These are phyloP conservation scores for Ethmia dodecea DNA, from an alignment of 2,888 invertebrate species.

Conservation along the genomic window DNA sequence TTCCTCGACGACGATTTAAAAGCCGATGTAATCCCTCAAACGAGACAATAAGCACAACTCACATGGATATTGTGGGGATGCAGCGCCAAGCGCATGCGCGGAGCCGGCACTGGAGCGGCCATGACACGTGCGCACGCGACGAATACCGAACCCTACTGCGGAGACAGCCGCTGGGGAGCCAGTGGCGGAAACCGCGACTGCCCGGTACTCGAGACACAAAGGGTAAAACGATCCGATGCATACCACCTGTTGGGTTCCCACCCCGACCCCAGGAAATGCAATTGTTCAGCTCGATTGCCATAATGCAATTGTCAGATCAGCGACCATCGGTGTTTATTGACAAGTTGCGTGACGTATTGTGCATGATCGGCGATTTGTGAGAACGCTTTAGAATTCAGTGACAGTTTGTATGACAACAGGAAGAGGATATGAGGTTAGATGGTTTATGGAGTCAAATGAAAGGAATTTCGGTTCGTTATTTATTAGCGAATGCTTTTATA, in stretches of 20 bases:
- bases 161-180: constrained; percentile 4
- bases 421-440: constrained; percentile 13
- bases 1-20: too few species aligned
- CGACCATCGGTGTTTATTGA: constrained; percentile 20
- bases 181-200: constrained; percentile 8
- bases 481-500: too few species aligned
- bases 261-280: constrained; percentile 1
- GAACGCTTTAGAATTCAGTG: neutral
- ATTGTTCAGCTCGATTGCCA: too few species aligned
- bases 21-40: too few species aligned
- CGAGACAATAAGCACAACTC: too few species aligned
- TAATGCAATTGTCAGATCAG: constrained; percentile 19
- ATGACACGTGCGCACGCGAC: constrained; percentile 41
- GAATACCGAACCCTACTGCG: constrained; percentile 30
- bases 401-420: constrained; percentile 7
- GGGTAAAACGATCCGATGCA: constrained; percentile 32
- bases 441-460: too few species aligned
- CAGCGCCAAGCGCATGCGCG: constrained; percentile 58
- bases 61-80: constrained; percentile 70
- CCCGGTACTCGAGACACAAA: constrained; percentile 5
- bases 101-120: constrained; percentile 54
- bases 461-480: too few species aligned
- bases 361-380: too few species aligned
- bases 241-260: constrained; percentile 33
- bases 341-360: constrained; percentile 1